These are phyloP conservation scores for Pelvicachromis taeniatus DNA, from an alignment of 2,113 vertebrate genomes.

Conservation along the genomic window DNA sequence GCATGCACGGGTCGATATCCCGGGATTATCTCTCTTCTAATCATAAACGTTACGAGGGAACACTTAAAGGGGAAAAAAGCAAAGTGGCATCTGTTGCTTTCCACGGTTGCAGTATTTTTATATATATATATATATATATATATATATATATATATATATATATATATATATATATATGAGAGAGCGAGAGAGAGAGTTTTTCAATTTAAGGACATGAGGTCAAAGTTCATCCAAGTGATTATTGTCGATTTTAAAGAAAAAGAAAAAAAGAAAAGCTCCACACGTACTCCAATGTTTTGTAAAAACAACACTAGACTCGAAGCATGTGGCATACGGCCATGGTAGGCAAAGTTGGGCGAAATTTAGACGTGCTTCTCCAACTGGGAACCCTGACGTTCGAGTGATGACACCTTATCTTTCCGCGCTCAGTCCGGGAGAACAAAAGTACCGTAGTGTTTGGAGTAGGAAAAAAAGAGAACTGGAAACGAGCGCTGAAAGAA, in stretches of 20 bases:
- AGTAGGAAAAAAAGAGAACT: constrained; percentile 14
- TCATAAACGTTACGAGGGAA: constrained; percentile 14
- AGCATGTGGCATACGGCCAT: constrained; percentile 15
- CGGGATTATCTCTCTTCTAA: constrained; percentile 15
- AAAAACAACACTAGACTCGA: constrained; percentile 24
- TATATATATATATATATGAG: no score
- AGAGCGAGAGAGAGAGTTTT: not conserved
- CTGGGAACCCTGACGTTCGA: constrained; percentile 30
- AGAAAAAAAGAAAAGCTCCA: not conserved
- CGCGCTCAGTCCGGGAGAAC: constrained; percentile 25
- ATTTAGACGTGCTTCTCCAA: not conserved
- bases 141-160: no score
- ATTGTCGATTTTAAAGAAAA: not conserved
- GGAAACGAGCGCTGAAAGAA: constrained; percentile 63
- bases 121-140: not conserved
- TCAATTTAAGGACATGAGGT: not conserved
- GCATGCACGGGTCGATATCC: not conserved
- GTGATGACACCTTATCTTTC: constrained; percentile 58
- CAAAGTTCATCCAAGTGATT: not conserved
- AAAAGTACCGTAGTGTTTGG: constrained; percentile 39
- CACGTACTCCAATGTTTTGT: not conserved
- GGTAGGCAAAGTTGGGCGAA: not conserved
- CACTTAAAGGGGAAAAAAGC: not conserved
- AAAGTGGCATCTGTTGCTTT: not conserved
- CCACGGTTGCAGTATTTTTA: not conserved